These are phyloP conservation scores for Dendrocopos noguchii DNA, from an alignment of 2,113 vertebrate species.

Conservation along the genomic window DNA sequence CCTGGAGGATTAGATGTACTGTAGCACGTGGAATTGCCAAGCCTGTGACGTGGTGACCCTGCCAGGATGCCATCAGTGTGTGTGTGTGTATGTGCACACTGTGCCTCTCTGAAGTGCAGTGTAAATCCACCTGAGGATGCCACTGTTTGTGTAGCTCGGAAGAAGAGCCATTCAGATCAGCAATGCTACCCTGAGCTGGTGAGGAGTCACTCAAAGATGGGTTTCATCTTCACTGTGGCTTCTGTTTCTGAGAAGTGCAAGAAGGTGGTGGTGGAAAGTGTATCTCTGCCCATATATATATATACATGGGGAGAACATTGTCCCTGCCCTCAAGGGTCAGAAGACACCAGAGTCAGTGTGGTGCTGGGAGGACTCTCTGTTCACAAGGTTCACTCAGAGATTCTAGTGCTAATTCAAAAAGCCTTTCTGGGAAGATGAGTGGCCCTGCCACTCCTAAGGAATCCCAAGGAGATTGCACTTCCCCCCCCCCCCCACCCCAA, in stretches of 20 bases:
- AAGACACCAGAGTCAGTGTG: neutral
- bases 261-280: neutral
- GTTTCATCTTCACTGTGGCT: neutral
- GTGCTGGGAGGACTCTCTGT: neutral
- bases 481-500: fast-evolving
- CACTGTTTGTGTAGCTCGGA: neutral
- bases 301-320: too few species aligned
- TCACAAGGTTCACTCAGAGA: neutral
- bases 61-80: neutral
- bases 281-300: fast-evolving
- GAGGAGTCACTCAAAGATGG: neutral
- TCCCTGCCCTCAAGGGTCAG: neutral
- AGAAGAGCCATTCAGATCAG: neutral
- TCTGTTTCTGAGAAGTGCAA: neutral
- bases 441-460: fast-evolving
- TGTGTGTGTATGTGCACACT: fast-evolving
- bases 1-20: neutral
- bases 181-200: neutral
- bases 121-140: neutral
- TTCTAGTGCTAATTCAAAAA: neutral
- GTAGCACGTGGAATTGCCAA: neutral
- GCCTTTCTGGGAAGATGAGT: neutral
- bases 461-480: too few species aligned
- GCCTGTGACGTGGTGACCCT: neutral
- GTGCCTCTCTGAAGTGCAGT: neutral